Percentiles rank a stretch among this genome's conserved stretches.
Conservation (phyloP, 2,888 invertebrate species). For the Tiliacea citrago region DNA sequence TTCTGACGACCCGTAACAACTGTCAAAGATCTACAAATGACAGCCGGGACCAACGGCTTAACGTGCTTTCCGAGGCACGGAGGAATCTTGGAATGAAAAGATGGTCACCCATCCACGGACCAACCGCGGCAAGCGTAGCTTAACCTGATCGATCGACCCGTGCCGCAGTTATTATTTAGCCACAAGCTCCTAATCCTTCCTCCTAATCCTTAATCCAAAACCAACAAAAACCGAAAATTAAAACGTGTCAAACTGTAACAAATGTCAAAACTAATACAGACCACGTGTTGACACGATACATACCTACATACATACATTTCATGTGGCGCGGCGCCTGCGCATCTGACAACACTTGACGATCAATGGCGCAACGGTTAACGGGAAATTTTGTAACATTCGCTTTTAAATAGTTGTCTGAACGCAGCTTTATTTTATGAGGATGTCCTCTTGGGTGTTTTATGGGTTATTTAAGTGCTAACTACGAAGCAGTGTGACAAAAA, state of each 20-base stretch:
- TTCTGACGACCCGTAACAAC: no score
- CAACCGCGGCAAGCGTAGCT: no score
- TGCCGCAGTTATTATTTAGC: no score
- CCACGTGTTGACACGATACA: constrained; percentile 57
- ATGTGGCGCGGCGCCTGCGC: constrained; percentile 46
- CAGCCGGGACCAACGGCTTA: no score
- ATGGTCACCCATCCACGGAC: no score
- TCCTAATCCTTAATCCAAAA: no score
- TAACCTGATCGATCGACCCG: no score
- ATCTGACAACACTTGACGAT: constrained; percentile 63
- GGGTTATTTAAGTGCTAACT: constrained; percentile 15
- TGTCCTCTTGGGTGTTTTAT: constrained; percentile 35
- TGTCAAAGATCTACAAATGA: no score
- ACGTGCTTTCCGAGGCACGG: no score
- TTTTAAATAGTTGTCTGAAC: constrained; percentile 54
- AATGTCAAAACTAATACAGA: constrained; percentile 57
- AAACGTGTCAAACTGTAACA: constrained; percentile 48
- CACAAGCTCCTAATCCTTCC: no score
- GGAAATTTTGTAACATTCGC: constrained; percentile 54
- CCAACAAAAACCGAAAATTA: constrained; percentile 5
- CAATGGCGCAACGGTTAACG: constrained; percentile 67
- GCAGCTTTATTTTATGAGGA: constrained; percentile 54
- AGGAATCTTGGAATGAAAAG: no score
- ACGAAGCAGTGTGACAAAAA: background rate
- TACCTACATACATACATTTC: constrained; percentile 15